Conservation (phyloP, 2,888 invertebrate genomes). For the Arrhopalites spinosus region DNA sequence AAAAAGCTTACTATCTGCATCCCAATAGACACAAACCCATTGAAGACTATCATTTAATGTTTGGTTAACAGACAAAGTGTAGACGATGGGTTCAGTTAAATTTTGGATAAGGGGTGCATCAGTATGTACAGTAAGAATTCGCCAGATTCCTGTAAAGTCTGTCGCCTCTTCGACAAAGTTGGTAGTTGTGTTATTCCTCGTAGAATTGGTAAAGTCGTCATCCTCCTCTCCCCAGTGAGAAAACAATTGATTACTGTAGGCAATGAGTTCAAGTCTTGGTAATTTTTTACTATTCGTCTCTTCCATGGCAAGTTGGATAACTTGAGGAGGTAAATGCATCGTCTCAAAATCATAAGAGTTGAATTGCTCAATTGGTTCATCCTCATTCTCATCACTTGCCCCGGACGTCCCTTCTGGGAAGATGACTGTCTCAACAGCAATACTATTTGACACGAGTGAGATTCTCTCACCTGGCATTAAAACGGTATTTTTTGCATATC, state of each 20-base stretch:
- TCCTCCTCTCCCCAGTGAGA: conserved; percentile 37
- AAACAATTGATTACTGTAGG: conserved; percentile 47
- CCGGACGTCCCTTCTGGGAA: conserved; percentile 33
- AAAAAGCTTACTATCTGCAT: conserved; percentile 53
- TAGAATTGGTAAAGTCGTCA: neutral
- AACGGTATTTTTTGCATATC: conserved; percentile 30
- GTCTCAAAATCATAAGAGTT: conserved; percentile 21
- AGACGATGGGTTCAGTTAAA: conserved; percentile 55
- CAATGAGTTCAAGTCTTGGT: conserved; percentile 42
- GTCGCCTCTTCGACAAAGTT: neutral
- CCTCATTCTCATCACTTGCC: neutral
- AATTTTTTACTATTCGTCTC: neutral
- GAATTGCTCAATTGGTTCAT: neutral
- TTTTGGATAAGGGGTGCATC: conserved; percentile 43
- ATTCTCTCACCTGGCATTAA: conserved; percentile 42
- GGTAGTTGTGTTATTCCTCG: neutral
- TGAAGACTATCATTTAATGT: conserved; percentile 39
- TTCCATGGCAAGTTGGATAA: conserved; percentile 35
- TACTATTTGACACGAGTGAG: conserved; percentile 6
- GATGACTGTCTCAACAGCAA: conserved; percentile 42
- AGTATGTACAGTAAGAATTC: neutral
- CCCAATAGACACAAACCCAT: conserved; percentile 57
- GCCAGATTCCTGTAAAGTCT: conserved; percentile 34
- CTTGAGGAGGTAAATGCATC: conserved; percentile 41
- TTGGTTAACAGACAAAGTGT: conserved; percentile 51